A percentile compares a stretch with the other conserved stretches of the same genome.
phyloP scores from a whole-genome alignment of 1,140 invertebrate genomes.

The Orius insidiosus region DNA sequence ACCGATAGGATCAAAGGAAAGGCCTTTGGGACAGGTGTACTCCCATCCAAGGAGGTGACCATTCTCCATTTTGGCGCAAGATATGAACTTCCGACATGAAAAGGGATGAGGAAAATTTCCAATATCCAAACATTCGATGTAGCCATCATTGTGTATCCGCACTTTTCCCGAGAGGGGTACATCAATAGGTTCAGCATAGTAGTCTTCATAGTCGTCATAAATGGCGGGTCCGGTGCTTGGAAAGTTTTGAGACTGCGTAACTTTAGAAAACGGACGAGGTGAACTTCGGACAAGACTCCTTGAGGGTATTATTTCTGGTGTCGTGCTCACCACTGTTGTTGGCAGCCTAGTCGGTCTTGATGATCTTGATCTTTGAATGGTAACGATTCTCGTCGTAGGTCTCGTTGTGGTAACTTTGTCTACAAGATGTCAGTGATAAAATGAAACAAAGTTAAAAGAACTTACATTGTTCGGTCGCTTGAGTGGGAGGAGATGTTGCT shows the following conservation, averaged over 20 bases:
- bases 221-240: constrained; percentile 24
- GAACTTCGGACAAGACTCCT: constrained; percentile 1
- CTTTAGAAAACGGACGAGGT: constrained; percentile 18
- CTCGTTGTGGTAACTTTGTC: constrained; percentile 23
- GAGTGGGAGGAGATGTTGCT: constrained; percentile 19
- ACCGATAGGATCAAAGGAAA: constrained; percentile 72
- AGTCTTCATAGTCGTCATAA: constrained; percentile 27
- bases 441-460: neutral
- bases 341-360: neutral
- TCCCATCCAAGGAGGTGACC: constrained; percentile 61
- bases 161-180: constrained; percentile 36
- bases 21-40: constrained; percentile 64
- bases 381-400: constrained; percentile 18
- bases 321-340: constrained; percentile 17
- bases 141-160: constrained; percentile 34
- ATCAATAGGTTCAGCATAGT: constrained; percentile 25
- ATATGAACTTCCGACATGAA: constrained; percentile 76
- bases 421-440: constrained; percentile 4
- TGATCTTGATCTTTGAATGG: neutral
- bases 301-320: constrained; percentile 22
- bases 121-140: constrained; percentile 64
- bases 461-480: constrained; percentile 14
- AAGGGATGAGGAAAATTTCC: constrained; percentile 76
- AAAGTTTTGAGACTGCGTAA: neutral
- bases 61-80: constrained; percentile 63